Evolutionary conservation across 2,113 vertebrate genomes (phyloP).

Genomic region (Promerops cafer): DNA sequence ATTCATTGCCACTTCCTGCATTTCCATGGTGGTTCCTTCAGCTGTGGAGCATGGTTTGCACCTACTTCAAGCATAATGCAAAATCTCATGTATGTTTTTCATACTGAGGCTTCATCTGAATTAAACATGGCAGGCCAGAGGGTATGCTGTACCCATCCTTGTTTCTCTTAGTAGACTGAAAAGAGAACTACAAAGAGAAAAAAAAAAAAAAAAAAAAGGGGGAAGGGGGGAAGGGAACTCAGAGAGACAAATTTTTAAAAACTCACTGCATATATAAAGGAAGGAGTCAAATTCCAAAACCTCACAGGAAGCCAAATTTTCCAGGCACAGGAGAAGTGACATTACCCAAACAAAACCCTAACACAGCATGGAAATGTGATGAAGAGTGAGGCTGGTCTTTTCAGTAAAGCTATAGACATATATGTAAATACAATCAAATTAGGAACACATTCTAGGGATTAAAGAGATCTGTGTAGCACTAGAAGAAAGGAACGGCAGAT

Average conservation of each 20-base stretch:
- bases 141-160: constrained; percentile 1
- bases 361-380: constrained; percentile 46
- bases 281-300: constrained; percentile 43
- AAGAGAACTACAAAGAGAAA: neutral
- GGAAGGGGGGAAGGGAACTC: no score
- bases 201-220: fast-evolving
- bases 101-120: constrained; percentile 45
- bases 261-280: neutral
- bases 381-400: constrained; percentile 52
- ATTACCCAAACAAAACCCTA: constrained; percentile 47
- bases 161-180: neutral
- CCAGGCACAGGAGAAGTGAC: constrained; percentile 44
- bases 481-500: constrained; percentile 53
- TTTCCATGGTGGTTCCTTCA: constrained; percentile 6
- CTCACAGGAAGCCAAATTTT: constrained; percentile 38
- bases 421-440: constrained; percentile 67
- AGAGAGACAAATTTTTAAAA: neutral
- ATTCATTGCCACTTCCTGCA: constrained; percentile 46
- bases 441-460: constrained; percentile 69
- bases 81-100: constrained; percentile 35
- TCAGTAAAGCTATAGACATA: constrained; percentile 26
- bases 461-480: constrained; percentile 58
- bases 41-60: neutral
- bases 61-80: constrained; percentile 54
- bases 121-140: neutral